phyloP scores from a whole-genome alignment of 1,140 invertebrate species.

The Trichonephila inaurata region DNA sequence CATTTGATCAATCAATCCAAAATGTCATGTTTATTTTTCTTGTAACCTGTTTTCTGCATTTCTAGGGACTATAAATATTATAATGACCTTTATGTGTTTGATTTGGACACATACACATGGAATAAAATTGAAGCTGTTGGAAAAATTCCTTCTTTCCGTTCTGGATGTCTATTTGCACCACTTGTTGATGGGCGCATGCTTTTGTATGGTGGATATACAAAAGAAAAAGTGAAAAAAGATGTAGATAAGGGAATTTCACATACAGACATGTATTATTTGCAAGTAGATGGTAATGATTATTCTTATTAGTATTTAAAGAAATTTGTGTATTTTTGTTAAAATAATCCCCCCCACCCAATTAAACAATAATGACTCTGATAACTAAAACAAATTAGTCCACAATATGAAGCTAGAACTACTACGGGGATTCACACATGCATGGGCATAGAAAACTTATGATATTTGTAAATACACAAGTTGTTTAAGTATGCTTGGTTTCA shows the following conservation, averaged over 20 bases:
- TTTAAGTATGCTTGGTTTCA: too few relatives aligned
- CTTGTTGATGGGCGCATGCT: conserved; percentile 86
- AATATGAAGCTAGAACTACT: too few relatives aligned
- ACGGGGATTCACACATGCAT: too few relatives aligned
- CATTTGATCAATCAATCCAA: too few relatives aligned
- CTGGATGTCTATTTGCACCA: conserved; percentile 87
- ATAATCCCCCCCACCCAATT: too few relatives aligned
- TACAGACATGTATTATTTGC: conserved; percentile 90
- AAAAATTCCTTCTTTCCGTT: conserved; percentile 86
- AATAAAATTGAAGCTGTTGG: conserved; percentile 87
- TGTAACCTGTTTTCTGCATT: conserved; percentile 1
- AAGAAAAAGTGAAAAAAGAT: conserved; percentile 89
- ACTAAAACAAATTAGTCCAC: too few relatives aligned
- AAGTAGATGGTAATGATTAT: conserved; percentile 85
- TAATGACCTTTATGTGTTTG: conserved; percentile 93
- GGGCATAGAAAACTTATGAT: too few relatives aligned
- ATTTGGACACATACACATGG: conserved; percentile 91
- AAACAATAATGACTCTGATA: too few relatives aligned
- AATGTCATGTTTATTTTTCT: background rate
- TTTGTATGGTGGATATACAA: conserved; percentile 93
- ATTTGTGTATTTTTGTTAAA: too few relatives aligned
- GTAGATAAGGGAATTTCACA: conserved; percentile 90
- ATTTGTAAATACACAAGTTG: too few relatives aligned
- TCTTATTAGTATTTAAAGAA: too few relatives aligned
- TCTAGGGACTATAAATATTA: conserved; percentile 92